phyloP scores from a whole-genome alignment of 2,797 vertebrate species.

The Myotis vivesi region DNA sequence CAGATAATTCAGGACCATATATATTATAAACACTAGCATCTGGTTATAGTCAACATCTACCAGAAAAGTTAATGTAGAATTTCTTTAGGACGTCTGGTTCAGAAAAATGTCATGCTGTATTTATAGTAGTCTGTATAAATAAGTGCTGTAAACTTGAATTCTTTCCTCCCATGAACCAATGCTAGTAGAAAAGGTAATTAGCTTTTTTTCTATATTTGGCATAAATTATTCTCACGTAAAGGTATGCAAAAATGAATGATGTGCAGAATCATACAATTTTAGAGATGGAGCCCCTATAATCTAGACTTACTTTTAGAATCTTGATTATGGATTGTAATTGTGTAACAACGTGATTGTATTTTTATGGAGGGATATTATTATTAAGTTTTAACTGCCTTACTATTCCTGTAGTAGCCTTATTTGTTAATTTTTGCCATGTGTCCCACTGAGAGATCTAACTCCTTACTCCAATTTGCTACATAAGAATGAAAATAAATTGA shows the following conservation, averaged over 20 bases:
- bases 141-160: conserved; percentile 3
- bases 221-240: conserved; percentile 28
- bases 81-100: conserved; percentile 24
- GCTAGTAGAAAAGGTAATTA: conserved; percentile 50
- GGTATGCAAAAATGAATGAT: neutral
- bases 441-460: neutral
- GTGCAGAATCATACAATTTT: neutral
- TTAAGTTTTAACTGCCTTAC: neutral
- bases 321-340: neutral
- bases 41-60: conserved; percentile 5
- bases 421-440: conserved; percentile 25
- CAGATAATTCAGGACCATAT: neutral
- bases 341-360: neutral
- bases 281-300: neutral
- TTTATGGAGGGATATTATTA: conserved; percentile 31
- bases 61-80: conserved; percentile 34
- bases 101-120: conserved; percentile 15
- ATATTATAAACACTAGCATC: neutral
- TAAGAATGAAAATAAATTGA: conserved; percentile 20
- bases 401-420: neutral
- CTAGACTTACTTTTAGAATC: neutral
- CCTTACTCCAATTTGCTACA: neutral
- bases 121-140: conserved; percentile 16
- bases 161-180: neutral
- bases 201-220: neutral